Percentiles rank a stretch among this genome's conserved stretches.
phyloP scores from a whole-genome alignment of 2,113 vertebrate species.

The Ameiurus melas region DNA sequence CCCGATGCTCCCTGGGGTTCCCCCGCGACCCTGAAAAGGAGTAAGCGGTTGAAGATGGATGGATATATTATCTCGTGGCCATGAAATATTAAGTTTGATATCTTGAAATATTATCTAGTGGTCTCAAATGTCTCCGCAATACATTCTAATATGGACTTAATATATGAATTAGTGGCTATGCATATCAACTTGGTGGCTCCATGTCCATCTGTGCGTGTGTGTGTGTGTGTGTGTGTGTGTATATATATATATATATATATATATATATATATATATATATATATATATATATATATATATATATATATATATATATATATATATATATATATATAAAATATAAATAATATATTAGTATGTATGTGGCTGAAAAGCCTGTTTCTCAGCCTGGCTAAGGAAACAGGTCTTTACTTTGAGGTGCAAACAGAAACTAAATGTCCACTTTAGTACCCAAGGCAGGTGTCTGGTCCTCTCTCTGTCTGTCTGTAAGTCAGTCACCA shows the following conservation, averaged over 20 bases:
- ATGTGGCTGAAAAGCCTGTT: conserved; percentile 33
- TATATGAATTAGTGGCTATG: not conserved
- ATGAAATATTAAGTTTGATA: not conserved
- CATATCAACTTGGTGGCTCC: not conserved
- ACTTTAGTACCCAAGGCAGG: conserved; percentile 8
- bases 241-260: too few species aligned
- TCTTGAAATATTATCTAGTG: not conserved
- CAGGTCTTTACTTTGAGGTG: conserved; percentile 19
- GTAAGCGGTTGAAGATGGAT: too few species aligned
- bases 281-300: too few species aligned
- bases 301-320: not conserved
- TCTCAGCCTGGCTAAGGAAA: conserved; percentile 9
- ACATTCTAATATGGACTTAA: not conserved
- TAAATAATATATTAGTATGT: too few species aligned
- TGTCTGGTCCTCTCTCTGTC: conserved; percentile 13
- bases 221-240: too few species aligned
- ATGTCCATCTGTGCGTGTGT: too few species aligned
- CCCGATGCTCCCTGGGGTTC: too few species aligned
- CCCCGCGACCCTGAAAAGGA: too few species aligned
- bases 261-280: too few species aligned
- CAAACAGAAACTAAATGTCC: not conserved
- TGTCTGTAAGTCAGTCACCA: not conserved
- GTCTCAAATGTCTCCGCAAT: not conserved
- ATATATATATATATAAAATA: not conserved
- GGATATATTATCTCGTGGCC: not conserved